These are phyloP conservation scores for Tyrophagus putrescentiae DNA, from an alignment of 1,140 invertebrate species.

Conservation along the genomic window DNA sequence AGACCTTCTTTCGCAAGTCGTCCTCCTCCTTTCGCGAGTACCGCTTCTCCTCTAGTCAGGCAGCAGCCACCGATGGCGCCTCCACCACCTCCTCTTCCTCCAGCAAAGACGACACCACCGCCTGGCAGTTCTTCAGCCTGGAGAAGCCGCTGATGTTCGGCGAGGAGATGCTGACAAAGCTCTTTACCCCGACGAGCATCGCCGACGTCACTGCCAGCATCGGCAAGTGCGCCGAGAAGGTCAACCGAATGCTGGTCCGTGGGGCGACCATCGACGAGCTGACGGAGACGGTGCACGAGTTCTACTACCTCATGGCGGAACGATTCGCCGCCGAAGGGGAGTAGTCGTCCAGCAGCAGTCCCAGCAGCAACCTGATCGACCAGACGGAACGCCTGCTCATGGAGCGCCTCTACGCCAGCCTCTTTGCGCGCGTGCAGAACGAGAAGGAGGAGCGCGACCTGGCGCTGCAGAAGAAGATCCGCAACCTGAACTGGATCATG, in stretches of 20 bases:
- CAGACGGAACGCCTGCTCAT: conserved; percentile 80
- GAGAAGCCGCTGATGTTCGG: conserved; percentile 17
- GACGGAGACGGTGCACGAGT: conserved; percentile 74
- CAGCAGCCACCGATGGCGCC: not conserved
- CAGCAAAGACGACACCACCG: not conserved
- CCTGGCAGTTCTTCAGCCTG: conserved; percentile 11
- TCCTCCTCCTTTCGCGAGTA: conserved; percentile 36
- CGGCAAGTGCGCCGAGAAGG: conserved; percentile 30
- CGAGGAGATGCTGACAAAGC: conserved; percentile 17
- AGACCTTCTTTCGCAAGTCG: conserved; percentile 61
- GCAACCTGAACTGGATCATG: conserved; percentile 86
- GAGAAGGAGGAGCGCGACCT: conserved; percentile 85
- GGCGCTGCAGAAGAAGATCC: conserved; percentile 72
- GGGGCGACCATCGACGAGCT: conserved; percentile 56
- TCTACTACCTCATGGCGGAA: conserved; percentile 65
- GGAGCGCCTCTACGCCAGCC: conserved; percentile 59
- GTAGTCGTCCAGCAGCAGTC: no score
- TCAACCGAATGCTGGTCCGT: conserved; percentile 40
- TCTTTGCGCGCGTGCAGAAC: conserved; percentile 71
- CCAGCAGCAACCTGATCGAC: conserved; percentile 68
- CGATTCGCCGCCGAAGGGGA: no score
- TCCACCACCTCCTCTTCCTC: no score
- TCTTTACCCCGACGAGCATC: conserved; percentile 6
- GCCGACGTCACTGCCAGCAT: conserved; percentile 24
- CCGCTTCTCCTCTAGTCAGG: not conserved